These are phyloP conservation scores for Liparis tanakae DNA, from an alignment of 2,797 vertebrate genomes.

Conservation along the genomic window DNA sequence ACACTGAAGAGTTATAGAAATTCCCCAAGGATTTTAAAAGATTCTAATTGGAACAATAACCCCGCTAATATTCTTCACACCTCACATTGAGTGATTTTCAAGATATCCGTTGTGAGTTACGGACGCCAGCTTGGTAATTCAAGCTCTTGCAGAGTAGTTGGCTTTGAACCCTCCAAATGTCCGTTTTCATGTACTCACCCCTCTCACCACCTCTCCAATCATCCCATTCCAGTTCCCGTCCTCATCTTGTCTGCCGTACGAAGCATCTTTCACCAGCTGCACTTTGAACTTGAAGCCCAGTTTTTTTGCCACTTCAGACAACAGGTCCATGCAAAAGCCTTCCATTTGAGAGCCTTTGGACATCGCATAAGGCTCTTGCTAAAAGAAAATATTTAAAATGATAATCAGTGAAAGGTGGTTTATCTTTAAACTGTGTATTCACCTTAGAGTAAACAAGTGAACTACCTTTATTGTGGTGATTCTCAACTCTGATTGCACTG, in stretches of 20 bases:
- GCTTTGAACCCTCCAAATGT: conserved; percentile 16
- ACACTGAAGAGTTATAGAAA: conserved; percentile 4
- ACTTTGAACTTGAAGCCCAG: conserved; percentile 88
- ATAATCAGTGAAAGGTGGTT: conserved; percentile 1
- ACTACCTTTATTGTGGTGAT: conserved; percentile 91
- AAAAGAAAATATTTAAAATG: neutral
- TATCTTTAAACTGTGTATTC: conserved; percentile 1
- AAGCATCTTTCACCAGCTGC: conserved; percentile 85
- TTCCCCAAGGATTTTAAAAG: neutral
- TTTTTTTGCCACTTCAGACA: conserved; percentile 84
- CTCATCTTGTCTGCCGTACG: conserved; percentile 82
- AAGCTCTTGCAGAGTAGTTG: conserved; percentile 10
- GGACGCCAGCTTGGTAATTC: conserved; percentile 1
- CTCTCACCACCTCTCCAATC: conserved; percentile 88
- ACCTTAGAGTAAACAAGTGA: neutral
- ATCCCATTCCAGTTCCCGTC: conserved; percentile 89
- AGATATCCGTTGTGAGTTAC: conserved; percentile 3
- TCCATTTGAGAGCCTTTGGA: conserved; percentile 83
- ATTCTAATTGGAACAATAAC: conserved; percentile 3
- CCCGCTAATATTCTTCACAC: neutral
- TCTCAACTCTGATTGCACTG: conserved; percentile 74
- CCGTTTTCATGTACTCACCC: conserved; percentile 76
- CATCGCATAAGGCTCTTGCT: conserved; percentile 91
- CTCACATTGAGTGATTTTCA: conserved; percentile 7
- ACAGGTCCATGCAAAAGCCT: conserved; percentile 91